These are phyloP conservation scores for Rhyacophila brunnea DNA, from an alignment of 1,140 invertebrate species.

Conservation along the genomic window DNA sequence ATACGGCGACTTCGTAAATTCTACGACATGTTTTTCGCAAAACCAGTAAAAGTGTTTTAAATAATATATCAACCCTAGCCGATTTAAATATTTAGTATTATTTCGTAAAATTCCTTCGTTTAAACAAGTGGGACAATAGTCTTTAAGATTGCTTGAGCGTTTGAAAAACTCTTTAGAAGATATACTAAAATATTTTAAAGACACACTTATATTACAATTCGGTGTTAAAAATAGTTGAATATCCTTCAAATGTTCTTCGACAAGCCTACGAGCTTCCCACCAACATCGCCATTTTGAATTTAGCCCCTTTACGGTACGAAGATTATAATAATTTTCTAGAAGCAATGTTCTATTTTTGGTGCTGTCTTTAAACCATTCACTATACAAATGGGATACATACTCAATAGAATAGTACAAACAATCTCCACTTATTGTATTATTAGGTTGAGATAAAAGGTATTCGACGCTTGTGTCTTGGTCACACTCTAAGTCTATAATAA, in stretches of 20 bases:
- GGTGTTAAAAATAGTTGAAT: slow-evolving; percentile 44
- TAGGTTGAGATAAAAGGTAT: slow-evolving; percentile 41
- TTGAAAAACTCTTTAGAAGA: slow-evolving; percentile 53
- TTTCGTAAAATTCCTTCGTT: slow-evolving; percentile 43
- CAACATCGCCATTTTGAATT: slow-evolving; percentile 54
- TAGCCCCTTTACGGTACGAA: slow-evolving; percentile 44
- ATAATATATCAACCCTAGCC: slow-evolving; percentile 55
- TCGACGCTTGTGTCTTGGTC: slow-evolving; percentile 40
- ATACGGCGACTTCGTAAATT: slow-evolving; percentile 47
- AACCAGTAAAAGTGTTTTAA: slow-evolving; percentile 57
- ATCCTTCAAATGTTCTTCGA: slow-evolving; percentile 39
- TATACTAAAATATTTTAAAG: slow-evolving; percentile 45
- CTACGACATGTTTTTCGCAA: slow-evolving; percentile 50
- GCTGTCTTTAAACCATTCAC: slow-evolving; percentile 43
- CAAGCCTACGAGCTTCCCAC: slow-evolving; percentile 40
- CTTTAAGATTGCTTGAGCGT: slow-evolving; percentile 50
- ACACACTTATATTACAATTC: slow-evolving; percentile 43
- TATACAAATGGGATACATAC: slow-evolving; percentile 47
- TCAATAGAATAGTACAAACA: too few relatives aligned
- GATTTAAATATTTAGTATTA: slow-evolving; percentile 47
- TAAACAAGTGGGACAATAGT: slow-evolving; percentile 58
- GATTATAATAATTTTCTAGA: slow-evolving; percentile 53
- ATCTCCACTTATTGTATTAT: too few relatives aligned
- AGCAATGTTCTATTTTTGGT: slow-evolving; percentile 49
- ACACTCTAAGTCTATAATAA: slow-evolving; percentile 54